Percentiles rank a stretch among this genome's conserved stretches.
phyloP scores from a whole-genome alignment of 2,888 invertebrate species.

The Sceliomorpha sp. region DNA sequence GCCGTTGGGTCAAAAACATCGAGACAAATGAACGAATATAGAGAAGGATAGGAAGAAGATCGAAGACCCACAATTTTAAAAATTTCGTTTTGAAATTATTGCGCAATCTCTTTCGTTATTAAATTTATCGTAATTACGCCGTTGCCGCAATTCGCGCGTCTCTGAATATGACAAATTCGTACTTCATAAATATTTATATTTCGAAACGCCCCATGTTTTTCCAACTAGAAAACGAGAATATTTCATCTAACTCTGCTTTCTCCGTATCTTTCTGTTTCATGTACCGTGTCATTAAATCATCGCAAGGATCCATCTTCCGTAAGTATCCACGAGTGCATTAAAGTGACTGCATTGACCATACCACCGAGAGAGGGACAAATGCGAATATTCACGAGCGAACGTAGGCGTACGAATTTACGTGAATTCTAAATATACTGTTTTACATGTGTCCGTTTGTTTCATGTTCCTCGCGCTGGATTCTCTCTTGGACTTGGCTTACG shows the following conservation, averaged over 20 bases:
- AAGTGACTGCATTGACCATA: constrained; percentile 33
- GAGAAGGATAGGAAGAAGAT: no score
- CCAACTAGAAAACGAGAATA: not conserved
- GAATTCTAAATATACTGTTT: constrained; percentile 55
- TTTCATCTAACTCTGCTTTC: constrained; percentile 15
- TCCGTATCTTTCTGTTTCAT: constrained; percentile 71
- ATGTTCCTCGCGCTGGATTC: constrained; percentile 49
- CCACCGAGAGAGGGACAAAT: constrained; percentile 42
- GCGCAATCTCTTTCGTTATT: no score
- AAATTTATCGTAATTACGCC: no score
- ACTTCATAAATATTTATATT: not conserved
- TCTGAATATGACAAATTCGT: no score
- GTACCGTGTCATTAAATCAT: constrained; percentile 49
- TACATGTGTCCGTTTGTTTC: constrained; percentile 58
- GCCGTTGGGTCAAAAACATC: no score
- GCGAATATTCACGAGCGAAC: constrained; percentile 46
- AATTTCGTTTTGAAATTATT: no score
- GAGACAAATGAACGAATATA: no score
- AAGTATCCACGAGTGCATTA: constrained; percentile 63
- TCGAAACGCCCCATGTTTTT: no score
- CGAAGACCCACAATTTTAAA: no score
- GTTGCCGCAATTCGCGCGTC: no score
- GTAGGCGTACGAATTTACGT: constrained; percentile 60
- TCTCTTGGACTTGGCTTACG: constrained; percentile 27
- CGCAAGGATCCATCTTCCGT: constrained; percentile 78